Evolutionary conservation across 2,797 vertebrate species (phyloP).

Genomic region (Tangara arthus): DNA sequence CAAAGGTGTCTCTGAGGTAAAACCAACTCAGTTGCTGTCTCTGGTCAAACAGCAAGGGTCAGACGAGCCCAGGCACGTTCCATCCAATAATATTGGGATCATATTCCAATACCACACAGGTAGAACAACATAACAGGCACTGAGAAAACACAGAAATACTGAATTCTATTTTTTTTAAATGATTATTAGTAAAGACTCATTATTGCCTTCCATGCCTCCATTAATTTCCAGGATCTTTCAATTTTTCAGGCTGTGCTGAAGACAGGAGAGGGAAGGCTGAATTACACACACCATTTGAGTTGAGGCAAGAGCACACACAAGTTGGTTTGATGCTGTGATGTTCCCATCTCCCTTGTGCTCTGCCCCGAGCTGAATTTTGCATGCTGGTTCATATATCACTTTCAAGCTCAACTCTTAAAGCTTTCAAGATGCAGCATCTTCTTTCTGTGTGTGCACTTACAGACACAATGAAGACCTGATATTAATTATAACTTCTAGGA

Average conservation of each 20-base stretch:
- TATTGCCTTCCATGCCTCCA: neutral
- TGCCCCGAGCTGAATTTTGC: neutral
- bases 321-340: fast-evolving
- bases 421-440: neutral
- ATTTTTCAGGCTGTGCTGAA: neutral
- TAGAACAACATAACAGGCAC: neutral
- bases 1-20: no score
- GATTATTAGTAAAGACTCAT: neutral
- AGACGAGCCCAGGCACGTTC: no score
- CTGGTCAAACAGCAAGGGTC: no score
- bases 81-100: no score
- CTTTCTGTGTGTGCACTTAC: neutral
- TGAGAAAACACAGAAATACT: neutral
- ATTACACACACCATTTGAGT: neutral
- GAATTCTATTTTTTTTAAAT: neutral
- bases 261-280: neutral
- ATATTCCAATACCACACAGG: no score
- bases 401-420: neutral
- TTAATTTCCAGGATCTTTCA: neutral
- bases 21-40: no score
- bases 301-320: neutral
- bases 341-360: neutral
- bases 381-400: neutral
- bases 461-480: neutral
- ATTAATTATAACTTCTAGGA: slow-evolving; percentile 24